These are phyloP conservation scores for Rhagoletis pomonella DNA, from an alignment of 1,140 invertebrate species.

Conservation along the genomic window DNA sequence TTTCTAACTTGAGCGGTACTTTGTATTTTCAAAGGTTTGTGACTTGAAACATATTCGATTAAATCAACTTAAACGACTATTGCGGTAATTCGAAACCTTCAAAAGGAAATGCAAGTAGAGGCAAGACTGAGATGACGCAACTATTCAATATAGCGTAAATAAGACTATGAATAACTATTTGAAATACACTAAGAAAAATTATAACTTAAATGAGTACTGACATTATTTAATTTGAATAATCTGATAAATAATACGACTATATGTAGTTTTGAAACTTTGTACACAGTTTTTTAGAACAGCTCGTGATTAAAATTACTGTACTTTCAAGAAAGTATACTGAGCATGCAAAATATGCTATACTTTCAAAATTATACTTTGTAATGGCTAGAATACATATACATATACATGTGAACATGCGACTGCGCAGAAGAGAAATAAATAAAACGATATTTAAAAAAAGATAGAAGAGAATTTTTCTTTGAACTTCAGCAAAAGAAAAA, in stretches of 20 bases:
- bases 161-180: neutral
- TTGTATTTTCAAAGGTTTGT: constrained; percentile 15
- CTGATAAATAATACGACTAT: constrained; percentile 18
- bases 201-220: neutral
- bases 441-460: neutral
- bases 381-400: neutral
- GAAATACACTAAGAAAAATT: constrained; percentile 13
- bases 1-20: neutral
- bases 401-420: neutral
- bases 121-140: constrained; percentile 43
- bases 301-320: constrained; percentile 6
- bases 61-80: constrained; percentile 20
- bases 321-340: neutral
- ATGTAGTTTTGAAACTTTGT: neutral
- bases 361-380: constrained; percentile 31
- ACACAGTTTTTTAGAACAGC: constrained; percentile 1
- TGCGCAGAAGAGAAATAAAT: constrained; percentile 8
- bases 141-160: constrained; percentile 25
- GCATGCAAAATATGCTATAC: neutral
- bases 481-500: no score
- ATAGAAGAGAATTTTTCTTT: neutral
- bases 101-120: constrained; percentile 46
- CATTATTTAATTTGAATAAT: constrained; percentile 19
- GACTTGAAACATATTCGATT: neutral
- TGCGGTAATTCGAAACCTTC: constrained; percentile 30